Percentiles rank a stretch among this genome's conserved stretches.
These are phyloP conservation scores for Anguilla anguilla DNA, from an alignment of 2,797 vertebrate genomes.

Conservation along the genomic window DNA sequence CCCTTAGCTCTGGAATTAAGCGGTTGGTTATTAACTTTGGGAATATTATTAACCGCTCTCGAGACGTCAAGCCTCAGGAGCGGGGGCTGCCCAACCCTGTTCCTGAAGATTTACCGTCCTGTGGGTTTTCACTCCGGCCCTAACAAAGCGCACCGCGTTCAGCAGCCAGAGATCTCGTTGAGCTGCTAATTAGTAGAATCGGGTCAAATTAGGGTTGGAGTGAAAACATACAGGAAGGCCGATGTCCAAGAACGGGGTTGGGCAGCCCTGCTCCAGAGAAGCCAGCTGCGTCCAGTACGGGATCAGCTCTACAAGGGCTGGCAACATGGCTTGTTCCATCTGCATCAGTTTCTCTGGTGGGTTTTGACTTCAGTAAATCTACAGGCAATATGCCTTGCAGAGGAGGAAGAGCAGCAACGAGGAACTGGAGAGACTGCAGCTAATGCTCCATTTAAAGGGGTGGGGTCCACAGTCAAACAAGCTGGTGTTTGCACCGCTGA, in stretches of 20 bases:
- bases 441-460: not conserved
- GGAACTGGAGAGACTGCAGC: not conserved
- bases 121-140: no score
- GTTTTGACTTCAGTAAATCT: not conserved
- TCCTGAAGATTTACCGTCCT: not conserved
- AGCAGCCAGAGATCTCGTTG: no score
- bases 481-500: not conserved
- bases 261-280: not conserved
- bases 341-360: not conserved
- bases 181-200: no score
- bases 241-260: no score
- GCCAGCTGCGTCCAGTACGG: no score
- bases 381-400: not conserved
- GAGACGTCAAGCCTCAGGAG: not conserved
- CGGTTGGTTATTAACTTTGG: constrained; percentile 10
- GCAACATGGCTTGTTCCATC: not conserved
- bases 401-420: not conserved
- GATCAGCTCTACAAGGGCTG: not conserved
- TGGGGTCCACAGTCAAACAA: constrained; percentile 3
- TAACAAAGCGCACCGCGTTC: not conserved
- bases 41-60: constrained; percentile 2
- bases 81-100: not conserved
- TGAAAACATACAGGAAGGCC: no score
- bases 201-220: no score
- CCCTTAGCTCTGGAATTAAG: constrained; percentile 2